Conservation (phyloP, 2,888 invertebrate species). For the Notodonta dromedarius region DNA sequence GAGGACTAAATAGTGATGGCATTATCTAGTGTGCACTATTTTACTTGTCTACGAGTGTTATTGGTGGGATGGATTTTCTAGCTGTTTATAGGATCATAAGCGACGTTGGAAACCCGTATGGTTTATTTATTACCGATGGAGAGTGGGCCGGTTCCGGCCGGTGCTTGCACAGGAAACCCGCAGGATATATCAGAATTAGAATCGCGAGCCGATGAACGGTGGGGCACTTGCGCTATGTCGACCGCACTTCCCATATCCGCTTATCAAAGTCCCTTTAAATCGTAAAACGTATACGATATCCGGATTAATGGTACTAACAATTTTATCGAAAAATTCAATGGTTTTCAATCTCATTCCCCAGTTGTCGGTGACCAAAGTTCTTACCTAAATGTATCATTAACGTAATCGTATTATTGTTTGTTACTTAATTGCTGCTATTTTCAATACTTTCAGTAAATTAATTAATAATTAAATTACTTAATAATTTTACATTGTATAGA, state of each 20-base stretch:
- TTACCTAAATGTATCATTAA: no score
- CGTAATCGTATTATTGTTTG: no score
- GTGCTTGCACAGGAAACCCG: slow-evolving; percentile 65
- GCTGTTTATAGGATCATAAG: slow-evolving; percentile 41
- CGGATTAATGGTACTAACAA: slow-evolving; percentile 13
- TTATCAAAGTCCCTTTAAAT: slow-evolving; percentile 50
- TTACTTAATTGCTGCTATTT: no score
- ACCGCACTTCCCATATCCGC: slow-evolving; percentile 69
- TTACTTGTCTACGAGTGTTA: slow-evolving; percentile 1
- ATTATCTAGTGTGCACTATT: no score
- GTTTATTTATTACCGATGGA: slow-evolving; percentile 64
- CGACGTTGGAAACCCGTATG: slow-evolving; percentile 39
- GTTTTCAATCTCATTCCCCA: background rate
- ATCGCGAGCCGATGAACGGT: slow-evolving; percentile 66
- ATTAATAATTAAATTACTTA: no score
- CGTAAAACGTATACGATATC: slow-evolving; percentile 31
- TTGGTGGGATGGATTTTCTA: slow-evolving; percentile 15
- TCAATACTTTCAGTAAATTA: no score
- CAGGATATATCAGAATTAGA: slow-evolving; percentile 76
- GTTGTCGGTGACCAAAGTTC: background rate
- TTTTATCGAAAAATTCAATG: background rate
- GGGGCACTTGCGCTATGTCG: slow-evolving; percentile 62
- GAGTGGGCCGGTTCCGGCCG: slow-evolving; percentile 63
- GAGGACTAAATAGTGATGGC: no score
- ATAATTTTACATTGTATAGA: no score